phyloP scores from a whole-genome alignment of 2,888 invertebrate genomes.

The Diarsia brunnea region DNA sequence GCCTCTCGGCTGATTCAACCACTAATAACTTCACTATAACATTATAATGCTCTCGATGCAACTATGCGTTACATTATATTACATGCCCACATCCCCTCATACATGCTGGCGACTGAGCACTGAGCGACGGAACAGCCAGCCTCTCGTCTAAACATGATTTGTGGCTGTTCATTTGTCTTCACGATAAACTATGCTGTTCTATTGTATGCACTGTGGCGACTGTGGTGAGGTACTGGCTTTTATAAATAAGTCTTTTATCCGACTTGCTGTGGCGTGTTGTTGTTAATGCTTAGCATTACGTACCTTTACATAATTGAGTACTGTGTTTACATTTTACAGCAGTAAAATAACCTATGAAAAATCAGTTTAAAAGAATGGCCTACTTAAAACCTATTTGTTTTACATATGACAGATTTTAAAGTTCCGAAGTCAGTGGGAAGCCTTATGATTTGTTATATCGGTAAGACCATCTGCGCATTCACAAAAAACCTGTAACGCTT shows the following conservation, averaged over 20 bases:
- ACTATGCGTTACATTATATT: conserved; percentile 85
- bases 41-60: conserved; percentile 86
- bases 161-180: conserved; percentile 80
- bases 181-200: conserved; percentile 63
- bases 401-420: conserved; percentile 8
- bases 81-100: conserved; percentile 68
- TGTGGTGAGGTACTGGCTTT: conserved; percentile 37
- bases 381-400: conserved; percentile 8
- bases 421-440: conserved; percentile 27
- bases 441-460: conserved; percentile 43
- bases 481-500: conserved; percentile 45
- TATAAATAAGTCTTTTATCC: conserved; percentile 55
- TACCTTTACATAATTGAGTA: conserved; percentile 10
- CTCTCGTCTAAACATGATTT: conserved; percentile 84
- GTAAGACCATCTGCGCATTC: conserved; percentile 45
- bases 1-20: conserved; percentile 86
- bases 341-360: not conserved
- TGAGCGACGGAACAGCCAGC: conserved; percentile 64
- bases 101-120: conserved; percentile 62
- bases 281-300: conserved; percentile 26
- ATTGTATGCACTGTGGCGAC: conserved; percentile 46
- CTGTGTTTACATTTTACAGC: conserved; percentile 12
- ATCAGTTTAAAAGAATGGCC: not conserved
- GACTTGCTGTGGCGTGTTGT: conserved; percentile 40
- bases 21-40: conserved; percentile 89